Base-by-base conservation (phyloP, 2,797 vertebrate genomes). In the Picus viridis region DNA sequence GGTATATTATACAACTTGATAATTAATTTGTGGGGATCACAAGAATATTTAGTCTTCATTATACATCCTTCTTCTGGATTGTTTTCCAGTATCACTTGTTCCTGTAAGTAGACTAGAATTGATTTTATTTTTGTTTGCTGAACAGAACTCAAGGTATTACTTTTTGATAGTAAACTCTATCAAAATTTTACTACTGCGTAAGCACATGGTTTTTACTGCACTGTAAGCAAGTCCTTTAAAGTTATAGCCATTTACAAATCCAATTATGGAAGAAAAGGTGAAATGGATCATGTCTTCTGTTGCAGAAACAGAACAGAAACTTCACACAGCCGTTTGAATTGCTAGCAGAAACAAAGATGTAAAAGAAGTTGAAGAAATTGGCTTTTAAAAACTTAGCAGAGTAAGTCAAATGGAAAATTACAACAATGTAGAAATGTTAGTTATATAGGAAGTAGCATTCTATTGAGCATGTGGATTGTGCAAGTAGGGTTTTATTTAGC, bases 361-460 rank as follows among this genome's bases (percentile, higher is more conserved):
- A 39, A n/a, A 88, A 79, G 34, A 72, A 56, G 10, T 18, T 43
- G 20, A 81, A 76, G 51, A 90, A 92, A 64, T 5, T 41, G 6
- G 1, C 22, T 70, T 90, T 84, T 43, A 90, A 86, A 4, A 23
- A 89, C 83, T 76, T 59, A 91, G 22, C 18, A 78, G 53, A 61
- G 65, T 27, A 92, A 83, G 72, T n/a, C 12, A 91, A 88, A 94
- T 3, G 3, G 62, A 91, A 95, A 92, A 76, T 76, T 45, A 45
- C 7, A 34, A 39, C 8, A 43, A 7, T 16, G 39, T 73, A 78
- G 49, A 49, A 53, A 34, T 24, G 6, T 56, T 69, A 78, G 30
- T 57, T 67, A 56, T 56, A 53, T 24, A 45, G 29, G 67, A 78
- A 92, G 67, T 29, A 56, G 23, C 4, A 2, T 39, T 74, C 61